Evolutionary conservation across 2,113 vertebrate genomes (phyloP).

Genomic region (Syngnathoides biaculeatus): DNA sequence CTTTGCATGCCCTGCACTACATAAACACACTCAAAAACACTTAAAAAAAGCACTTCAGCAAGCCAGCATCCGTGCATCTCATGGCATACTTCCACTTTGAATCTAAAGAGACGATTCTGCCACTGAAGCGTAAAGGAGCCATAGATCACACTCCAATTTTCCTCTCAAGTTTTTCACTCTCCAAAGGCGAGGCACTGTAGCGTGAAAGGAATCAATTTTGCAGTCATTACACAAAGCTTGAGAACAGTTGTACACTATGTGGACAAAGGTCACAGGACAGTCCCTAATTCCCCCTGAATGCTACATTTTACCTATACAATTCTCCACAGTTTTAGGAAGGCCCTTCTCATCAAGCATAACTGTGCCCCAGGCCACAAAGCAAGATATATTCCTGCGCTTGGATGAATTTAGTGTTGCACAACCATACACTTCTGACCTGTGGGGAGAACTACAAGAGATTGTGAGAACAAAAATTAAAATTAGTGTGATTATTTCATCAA

Average conservation of each 20-base stretch:
- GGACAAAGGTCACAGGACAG: neutral
- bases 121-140: neutral
- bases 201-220: neutral
- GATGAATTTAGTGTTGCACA: neutral
- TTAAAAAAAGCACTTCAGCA: constrained; percentile 4
- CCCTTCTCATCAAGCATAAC: neutral
- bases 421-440: neutral
- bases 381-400: neutral
- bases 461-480: neutral
- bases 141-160: constrained; percentile 2
- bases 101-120: neutral
- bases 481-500: neutral
- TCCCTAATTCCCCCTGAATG: neutral
- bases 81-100: constrained; percentile 1
- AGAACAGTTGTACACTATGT: neutral
- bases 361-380: neutral
- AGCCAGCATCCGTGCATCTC: constrained; percentile 4
- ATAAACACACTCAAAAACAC: neutral
- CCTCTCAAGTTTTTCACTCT: neutral
- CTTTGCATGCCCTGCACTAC: neutral
- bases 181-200: neutral
- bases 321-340: neutral
- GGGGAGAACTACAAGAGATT: neutral
- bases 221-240: constrained; percentile 4
- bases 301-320: neutral